Base-by-base conservation (phyloP, 2,797 vertebrate species). In the Sebastes variabilis region DNA sequence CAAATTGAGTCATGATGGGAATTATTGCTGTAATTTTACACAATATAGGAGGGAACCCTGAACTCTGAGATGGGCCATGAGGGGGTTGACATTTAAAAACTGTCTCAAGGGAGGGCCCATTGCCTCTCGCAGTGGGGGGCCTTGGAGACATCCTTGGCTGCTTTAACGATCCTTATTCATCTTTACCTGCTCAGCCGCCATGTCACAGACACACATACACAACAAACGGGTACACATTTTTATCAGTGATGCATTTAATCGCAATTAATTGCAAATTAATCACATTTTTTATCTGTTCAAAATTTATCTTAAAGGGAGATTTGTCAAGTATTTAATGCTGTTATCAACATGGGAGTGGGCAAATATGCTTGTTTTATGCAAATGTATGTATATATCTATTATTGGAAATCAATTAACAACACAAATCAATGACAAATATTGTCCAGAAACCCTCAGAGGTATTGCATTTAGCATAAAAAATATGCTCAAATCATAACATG, bases 1-100 rank as follows among this genome's bases (percentile, higher is more conserved):
- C 71, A 90, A 87, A 93, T 87, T 86, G 89, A 92, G 90, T 75
- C 84, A 82, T 84, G 86, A 92, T 90, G 82, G 88, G 82, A 88
- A 85, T 90, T 77, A 92, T 89, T 56, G 29, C 83, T 52, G 66
- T 83, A 83, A 90, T 89, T 83, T 87, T 85, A 84, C 65, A 86
- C 77, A 80, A 80, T 77, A 75, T 72, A 29, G 73, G 32, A 80
- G 65, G 72, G 59, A 88, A 88, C 89, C 83, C 75, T 91, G 81
- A 83, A 85, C 78, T 73, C 49, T 7, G 58, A 71, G 86, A 66
- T 30, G 81, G 79, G 85, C 81, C 75, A 32, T 61, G 85, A 85
- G 67, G 46, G 75, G 73, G 66, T 30, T 92, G 80, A 90, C 90
- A 91, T 89, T 90, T 91, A 81, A 90, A 90, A 93, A 92, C 55